A percentile compares a stretch with the other conserved stretches of the same genome.
Evolutionary conservation across 2,113 vertebrate species (phyloP).

Genomic region (Eira barbara): DNA sequence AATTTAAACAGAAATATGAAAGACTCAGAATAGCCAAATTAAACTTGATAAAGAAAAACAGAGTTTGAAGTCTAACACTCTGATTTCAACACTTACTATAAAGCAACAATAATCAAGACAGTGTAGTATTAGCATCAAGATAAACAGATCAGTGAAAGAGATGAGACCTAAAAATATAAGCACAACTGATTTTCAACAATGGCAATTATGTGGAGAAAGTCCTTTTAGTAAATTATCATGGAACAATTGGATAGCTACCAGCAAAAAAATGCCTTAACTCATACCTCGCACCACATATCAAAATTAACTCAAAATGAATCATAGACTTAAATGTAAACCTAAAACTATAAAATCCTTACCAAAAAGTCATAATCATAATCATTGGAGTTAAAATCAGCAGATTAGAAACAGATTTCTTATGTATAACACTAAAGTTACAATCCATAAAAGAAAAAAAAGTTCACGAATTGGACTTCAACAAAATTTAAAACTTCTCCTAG

Average conservation of each 20-base stretch:
- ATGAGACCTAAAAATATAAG: not conserved
- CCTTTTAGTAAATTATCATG: not conserved
- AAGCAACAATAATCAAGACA: not conserved
- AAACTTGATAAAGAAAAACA: not conserved
- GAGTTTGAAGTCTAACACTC: not conserved
- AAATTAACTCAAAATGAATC: not conserved
- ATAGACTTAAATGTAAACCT: not conserved
- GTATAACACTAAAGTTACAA: not conserved
- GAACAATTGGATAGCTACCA: not conserved
- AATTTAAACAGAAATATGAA: not conserved
- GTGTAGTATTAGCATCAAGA: not conserved
- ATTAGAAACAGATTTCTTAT: conserved; percentile 7
- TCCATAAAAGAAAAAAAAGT: not conserved
- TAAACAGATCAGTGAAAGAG: not conserved
- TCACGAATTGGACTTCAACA: not conserved
- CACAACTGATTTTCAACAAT: not conserved
- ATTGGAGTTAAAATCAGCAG: not conserved
- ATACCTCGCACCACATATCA: not conserved
- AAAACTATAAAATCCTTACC: conserved; percentile 1
- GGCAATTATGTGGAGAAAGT: not conserved
- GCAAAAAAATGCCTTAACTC: not conserved
- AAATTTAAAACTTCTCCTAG: not conserved
- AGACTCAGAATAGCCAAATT: not conserved
- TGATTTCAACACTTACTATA: not conserved
- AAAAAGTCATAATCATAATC: not conserved